A percentile compares a stretch with the other conserved stretches of the same genome.
Conservation (phyloP, 1,140 invertebrate genomes). For the Drosophila subpulchrella region DNA sequence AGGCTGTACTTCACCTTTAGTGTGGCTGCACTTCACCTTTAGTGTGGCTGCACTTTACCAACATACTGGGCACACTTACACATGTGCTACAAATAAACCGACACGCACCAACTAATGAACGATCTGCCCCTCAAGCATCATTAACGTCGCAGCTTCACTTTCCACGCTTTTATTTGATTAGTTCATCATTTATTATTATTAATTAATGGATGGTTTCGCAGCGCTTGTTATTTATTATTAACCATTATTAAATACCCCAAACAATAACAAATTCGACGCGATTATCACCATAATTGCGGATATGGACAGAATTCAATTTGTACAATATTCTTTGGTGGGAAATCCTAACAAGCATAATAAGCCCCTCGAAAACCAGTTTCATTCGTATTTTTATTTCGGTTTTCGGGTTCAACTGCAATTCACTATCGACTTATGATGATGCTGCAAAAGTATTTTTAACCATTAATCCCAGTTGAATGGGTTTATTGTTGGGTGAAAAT, state of each 20-base stretch:
- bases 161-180: slow-evolving; percentile 81
- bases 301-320: slow-evolving; percentile 42
- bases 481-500: neutral
- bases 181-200: slow-evolving; percentile 79
- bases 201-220: slow-evolving; percentile 59
- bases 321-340: slow-evolving; percentile 25
- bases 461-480: slow-evolving; percentile 13
- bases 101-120: slow-evolving; percentile 31
- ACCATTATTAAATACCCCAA: slow-evolving; percentile 32
- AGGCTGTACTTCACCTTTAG: neutral
- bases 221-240: slow-evolving; percentile 25
- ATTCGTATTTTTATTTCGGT: slow-evolving; percentile 12
- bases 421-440: slow-evolving; percentile 20
- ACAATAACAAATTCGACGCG: slow-evolving; percentile 50
- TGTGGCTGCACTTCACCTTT: neutral
- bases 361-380: slow-evolving; percentile 33
- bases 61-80: slow-evolving; percentile 7
- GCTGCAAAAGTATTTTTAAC: slow-evolving; percentile 46
- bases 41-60: neutral
- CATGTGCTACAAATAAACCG: neutral
- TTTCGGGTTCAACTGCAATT: slow-evolving; percentile 46
- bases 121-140: slow-evolving; percentile 44
- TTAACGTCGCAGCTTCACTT: slow-evolving; percentile 53
- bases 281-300: slow-evolving; percentile 79
- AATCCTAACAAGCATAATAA: slow-evolving; percentile 47